Conservation (phyloP, 2,113 vertebrate species). For the human region DNA sequence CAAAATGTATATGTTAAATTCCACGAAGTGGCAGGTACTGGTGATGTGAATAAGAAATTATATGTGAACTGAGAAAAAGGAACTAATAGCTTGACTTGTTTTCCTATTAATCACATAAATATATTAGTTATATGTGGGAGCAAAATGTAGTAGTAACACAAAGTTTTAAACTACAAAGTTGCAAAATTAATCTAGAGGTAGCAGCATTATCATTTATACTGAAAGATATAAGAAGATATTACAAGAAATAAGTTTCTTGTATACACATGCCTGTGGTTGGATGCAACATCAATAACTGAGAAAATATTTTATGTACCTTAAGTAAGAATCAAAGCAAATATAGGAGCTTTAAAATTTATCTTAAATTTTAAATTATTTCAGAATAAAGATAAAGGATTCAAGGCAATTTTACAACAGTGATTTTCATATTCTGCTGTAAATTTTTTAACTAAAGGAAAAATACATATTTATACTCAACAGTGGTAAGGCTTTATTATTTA, state of each 20-base stretch:
- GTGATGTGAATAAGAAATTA: not conserved
- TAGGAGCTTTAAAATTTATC: not conserved
- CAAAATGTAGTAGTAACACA: not conserved
- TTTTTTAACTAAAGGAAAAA: not conserved
- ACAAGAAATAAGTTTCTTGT: not conserved
- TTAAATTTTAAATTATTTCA: slow-evolving; percentile 41
- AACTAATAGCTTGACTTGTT: slow-evolving; percentile 18
- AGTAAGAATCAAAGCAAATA: slow-evolving; percentile 25
- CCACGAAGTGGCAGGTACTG: not conserved
- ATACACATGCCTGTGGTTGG: not conserved
- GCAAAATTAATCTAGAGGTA: slow-evolving; percentile 1
- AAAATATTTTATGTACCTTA: slow-evolving; percentile 20
- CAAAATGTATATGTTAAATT: slow-evolving; percentile 12
- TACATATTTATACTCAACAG: not conserved
- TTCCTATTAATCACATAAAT: not conserved
- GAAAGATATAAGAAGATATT: not conserved
- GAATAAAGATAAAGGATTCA: slow-evolving; percentile 14
- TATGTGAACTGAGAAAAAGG: not conserved
- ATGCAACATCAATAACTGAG: not conserved
- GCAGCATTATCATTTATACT: not conserved
- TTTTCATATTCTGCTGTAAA: not conserved
- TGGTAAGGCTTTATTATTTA: not conserved
- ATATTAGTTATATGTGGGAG: not conserved
- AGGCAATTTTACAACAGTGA: not conserved
- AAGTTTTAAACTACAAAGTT: slow-evolving; percentile 19